These are phyloP conservation scores for Drosophila differens DNA, from an alignment of 2,888 invertebrate genomes.

Conservation along the genomic window DNA sequence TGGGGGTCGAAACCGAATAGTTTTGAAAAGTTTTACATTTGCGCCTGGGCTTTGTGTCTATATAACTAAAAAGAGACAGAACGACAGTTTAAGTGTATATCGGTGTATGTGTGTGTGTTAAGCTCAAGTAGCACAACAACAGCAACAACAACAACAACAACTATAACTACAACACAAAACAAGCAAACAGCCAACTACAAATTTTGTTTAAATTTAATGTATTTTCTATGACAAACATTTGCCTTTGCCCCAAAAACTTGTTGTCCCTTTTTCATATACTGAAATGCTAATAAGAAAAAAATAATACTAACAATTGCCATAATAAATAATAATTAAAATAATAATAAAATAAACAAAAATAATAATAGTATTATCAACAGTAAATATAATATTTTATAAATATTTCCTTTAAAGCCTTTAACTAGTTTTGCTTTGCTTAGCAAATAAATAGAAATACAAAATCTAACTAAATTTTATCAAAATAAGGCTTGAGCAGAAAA, in stretches of 20 bases:
- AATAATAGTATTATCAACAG: background rate
- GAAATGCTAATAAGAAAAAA: slow-evolving; percentile 52
- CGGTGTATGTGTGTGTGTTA: slow-evolving; percentile 55
- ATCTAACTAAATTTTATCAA: background rate
- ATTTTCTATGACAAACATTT: slow-evolving; percentile 80
- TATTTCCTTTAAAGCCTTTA: no score
- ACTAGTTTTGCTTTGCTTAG: background rate
- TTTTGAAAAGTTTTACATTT: slow-evolving; percentile 79
- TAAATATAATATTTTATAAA: background rate
- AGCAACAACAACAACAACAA: slow-evolving; percentile 43
- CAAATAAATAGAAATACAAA: background rate
- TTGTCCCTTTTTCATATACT: slow-evolving; percentile 22
- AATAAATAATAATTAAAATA: background rate
- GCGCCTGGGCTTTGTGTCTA: slow-evolving; percentile 60
- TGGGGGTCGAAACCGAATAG: slow-evolving; percentile 65
- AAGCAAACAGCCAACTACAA: slow-evolving; percentile 42
- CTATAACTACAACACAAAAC: slow-evolving; percentile 12
- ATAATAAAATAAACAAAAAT: background rate
- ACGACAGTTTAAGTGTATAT: slow-evolving; percentile 15
- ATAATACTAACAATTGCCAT: background rate
- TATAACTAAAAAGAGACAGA: slow-evolving; percentile 22
- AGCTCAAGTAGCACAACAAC: slow-evolving; percentile 74
- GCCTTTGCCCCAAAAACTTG: slow-evolving; percentile 8
- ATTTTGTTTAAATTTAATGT: slow-evolving; percentile 83
- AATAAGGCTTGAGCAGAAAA: background rate